Base-by-base conservation (phyloP, 2,888 invertebrate genomes). In the Temnothorax unifasciatus region DNA sequence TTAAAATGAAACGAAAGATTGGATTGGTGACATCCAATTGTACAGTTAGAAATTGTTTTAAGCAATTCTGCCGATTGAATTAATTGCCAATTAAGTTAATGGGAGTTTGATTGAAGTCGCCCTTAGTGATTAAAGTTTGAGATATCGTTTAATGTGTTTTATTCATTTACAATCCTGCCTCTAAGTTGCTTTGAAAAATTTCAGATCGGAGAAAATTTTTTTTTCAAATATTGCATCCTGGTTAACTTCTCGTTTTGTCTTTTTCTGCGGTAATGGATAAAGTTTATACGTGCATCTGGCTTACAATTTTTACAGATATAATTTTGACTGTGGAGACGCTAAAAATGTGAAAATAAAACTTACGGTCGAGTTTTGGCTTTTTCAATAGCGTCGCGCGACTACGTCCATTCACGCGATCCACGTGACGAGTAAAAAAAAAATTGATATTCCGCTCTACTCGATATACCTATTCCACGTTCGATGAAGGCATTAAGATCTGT, bases 101-200 rank as follows among this genome's bases (percentile, higher is more conserved):
- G 6, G 21, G 15, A 44, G n/a, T 66, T 66, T 66, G 15, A 3
- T 66, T 25, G 11, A 44, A 66, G 64, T 66, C 64, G 15, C 15
- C 25, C 15, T 41, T 47, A 73, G 3, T 85, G 25, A 84, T 76
- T 74, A 83, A 84, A 81, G 9, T 29, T 64, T 38, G 50, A 76
- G 13, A n/a, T 76, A 47, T n/a, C 18, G 21, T 63, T 59, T 76
- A 41, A 66, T 9, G 4, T 61, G 11, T 52, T 74, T 75, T 71
- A 71, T 21, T 61, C 0, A 59, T 75, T 21, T 63, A 44, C 11
- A 21, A 44, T 15, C 44, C n/a, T 34, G 11, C 15, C 9, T 34
- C 2, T 1, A 63, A 74, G 1, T 44, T 74, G 9, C 9, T 25
- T 41, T 18, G 38, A 41, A 73, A 38, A 41, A n/a, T 74, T 59